Evolutionary conservation across 2,113 vertebrate genomes (phyloP).

Genomic region (Redunca redunca): DNA sequence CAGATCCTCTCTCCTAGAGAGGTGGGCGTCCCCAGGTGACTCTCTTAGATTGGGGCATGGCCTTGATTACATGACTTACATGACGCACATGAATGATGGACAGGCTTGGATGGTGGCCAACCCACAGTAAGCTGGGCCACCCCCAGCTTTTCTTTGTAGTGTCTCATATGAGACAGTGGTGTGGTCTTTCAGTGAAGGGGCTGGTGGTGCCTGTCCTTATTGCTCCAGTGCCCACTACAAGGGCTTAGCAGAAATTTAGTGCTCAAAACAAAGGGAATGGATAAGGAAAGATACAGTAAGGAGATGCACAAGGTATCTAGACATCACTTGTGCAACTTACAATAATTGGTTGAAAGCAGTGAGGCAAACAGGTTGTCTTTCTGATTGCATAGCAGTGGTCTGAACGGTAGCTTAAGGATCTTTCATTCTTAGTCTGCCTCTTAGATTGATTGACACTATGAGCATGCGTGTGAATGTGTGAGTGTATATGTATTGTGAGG

Average conservation of each 20-base stretch:
- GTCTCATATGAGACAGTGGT: rapidly evolving
- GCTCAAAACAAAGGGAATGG: background rate
- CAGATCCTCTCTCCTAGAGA: background rate
- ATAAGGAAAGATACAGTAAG: background rate
- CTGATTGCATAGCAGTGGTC: background rate
- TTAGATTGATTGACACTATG: background rate
- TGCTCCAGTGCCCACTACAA: too few species aligned
- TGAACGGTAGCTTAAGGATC: background rate
- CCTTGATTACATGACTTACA: background rate
- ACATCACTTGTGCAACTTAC: background rate
- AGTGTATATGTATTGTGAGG: background rate
- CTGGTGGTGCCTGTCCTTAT: background rate
- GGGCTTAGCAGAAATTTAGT: background rate
- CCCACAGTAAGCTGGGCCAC: too few species aligned
- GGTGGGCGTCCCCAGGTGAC: background rate
- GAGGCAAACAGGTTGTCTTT: background rate
- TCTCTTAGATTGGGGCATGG: background rate
- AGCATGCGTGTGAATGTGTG: background rate
- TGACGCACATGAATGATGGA: rapidly evolving
- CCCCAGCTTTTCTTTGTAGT: background rate
- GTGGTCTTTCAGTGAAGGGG: background rate
- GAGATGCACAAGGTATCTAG: background rate
- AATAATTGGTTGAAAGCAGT: background rate
- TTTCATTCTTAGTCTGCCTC: background rate
- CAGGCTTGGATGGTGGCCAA: rapidly evolving